A percentile compares a stretch with the other conserved stretches of the same genome.
These are phyloP conservation scores for Caloenas nicobarica DNA, from an alignment of 2,113 vertebrate species.

Conservation along the genomic window DNA sequence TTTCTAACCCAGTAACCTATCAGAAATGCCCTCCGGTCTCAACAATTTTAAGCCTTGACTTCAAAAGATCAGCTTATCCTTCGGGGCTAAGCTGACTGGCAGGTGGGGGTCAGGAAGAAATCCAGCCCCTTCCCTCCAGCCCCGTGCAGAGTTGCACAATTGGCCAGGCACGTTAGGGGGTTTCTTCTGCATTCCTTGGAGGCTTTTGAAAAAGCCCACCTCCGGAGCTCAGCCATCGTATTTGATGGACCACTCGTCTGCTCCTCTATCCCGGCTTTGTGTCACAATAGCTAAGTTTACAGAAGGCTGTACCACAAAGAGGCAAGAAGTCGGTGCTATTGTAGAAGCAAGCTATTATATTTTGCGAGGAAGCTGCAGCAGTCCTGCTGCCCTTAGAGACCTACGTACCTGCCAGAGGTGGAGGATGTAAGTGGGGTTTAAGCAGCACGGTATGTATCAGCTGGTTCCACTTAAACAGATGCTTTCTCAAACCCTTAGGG, in stretches of 20 bases:
- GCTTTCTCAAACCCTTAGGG: neutral
- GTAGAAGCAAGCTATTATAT: neutral
- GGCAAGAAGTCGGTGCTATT: neutral
- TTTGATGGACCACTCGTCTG: neutral
- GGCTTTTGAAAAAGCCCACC: neutral
- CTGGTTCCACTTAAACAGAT: neutral
- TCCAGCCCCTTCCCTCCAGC: neutral
- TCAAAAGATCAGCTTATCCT: constrained; percentile 44
- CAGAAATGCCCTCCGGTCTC: constrained; percentile 37
- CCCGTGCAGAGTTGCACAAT: neutral
- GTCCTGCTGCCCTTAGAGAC: neutral
- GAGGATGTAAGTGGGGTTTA: neutral
- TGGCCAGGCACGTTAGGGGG: neutral
- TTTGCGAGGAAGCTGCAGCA: neutral
- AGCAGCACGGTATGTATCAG: neutral
- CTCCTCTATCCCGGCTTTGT: neutral
- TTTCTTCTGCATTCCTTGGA: neutral
- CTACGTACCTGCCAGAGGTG: neutral
- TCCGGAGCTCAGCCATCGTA: neutral
- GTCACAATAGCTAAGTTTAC: neutral
- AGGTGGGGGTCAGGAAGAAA: neutral
- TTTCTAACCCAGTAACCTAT: constrained; percentile 13
- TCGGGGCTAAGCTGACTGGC: neutral
- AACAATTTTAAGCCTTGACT: constrained; percentile 34
- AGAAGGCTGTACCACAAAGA: neutral